A percentile compares a stretch with the other conserved stretches of the same genome.
Evolutionary conservation across 2,888 invertebrate genomes (phyloP).

Genomic region (Oxycera nigricornis): DNA sequence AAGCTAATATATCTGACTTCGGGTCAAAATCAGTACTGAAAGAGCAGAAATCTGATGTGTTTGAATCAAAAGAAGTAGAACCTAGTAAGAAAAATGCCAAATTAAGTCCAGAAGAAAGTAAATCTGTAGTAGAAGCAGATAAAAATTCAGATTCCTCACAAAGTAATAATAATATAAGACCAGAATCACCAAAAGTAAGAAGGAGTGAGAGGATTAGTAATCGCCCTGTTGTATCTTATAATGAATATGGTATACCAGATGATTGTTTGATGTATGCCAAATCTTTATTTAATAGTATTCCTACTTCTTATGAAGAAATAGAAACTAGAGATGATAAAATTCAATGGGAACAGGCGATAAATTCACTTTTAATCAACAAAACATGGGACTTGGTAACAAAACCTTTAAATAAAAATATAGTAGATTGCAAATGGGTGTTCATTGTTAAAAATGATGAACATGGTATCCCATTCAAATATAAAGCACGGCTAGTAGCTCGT

Average conservation of each 20-base stretch:
- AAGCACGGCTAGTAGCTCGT: no score
- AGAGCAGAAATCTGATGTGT: not conserved
- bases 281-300: slow-evolving; percentile 39
- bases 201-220: slow-evolving; percentile 37
- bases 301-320: slow-evolving; percentile 40
- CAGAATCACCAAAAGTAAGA: not conserved
- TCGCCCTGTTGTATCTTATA: not conserved
- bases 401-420: not conserved
- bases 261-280: slow-evolving; percentile 9
- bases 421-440: not conserved
- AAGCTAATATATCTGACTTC: not conserved
- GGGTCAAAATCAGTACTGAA: not conserved
- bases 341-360: not conserved
- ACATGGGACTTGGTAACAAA: not conserved
- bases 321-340: slow-evolving; percentile 7
- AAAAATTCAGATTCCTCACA: no score
- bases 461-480: no score
- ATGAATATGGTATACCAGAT: slow-evolving; percentile 21
- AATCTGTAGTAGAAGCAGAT: not conserved
- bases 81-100: not conserved
- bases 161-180: slow-evolving; percentile 1
- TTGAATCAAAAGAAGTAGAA: no score
- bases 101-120: not conserved
- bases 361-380: not conserved
- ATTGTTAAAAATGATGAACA: no score